Evolutionary conservation across 2,797 vertebrate species (phyloP).

Genomic region (Hafferia zeledoni): DNA sequence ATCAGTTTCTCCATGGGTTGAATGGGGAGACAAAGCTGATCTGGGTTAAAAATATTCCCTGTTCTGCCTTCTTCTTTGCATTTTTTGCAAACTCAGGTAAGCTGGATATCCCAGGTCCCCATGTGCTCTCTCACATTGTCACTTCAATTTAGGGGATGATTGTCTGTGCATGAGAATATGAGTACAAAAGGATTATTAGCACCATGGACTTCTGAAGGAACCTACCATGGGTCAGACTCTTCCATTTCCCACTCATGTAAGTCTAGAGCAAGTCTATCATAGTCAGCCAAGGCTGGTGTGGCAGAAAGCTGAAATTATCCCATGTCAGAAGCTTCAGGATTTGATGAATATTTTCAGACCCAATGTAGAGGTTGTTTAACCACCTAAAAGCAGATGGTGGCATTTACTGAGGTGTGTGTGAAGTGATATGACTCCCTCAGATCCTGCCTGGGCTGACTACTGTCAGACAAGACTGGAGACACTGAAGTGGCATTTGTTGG

Average conservation of each 20-base stretch:
- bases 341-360: background rate
- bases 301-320: background rate
- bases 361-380: background rate
- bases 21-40: background rate
- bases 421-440: background rate
- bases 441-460: background rate
- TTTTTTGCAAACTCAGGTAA: background rate
- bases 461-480: background rate
- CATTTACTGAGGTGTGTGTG: background rate
- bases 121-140: background rate
- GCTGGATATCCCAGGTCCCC: background rate
- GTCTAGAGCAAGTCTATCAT: background rate
- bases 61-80: background rate
- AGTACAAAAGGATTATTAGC: background rate
- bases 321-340: background rate
- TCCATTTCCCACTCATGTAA: background rate
- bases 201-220: background rate
- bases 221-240: background rate
- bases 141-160: background rate
- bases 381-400: conserved; percentile 17
- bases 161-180: rapidly evolving
- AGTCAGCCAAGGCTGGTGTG: background rate
- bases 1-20: background rate
- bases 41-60: background rate
- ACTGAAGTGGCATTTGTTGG: background rate